Evolutionary conservation across 1,140 invertebrate genomes (phyloP).

Genomic region (Palaemon carinicauda): DNA sequence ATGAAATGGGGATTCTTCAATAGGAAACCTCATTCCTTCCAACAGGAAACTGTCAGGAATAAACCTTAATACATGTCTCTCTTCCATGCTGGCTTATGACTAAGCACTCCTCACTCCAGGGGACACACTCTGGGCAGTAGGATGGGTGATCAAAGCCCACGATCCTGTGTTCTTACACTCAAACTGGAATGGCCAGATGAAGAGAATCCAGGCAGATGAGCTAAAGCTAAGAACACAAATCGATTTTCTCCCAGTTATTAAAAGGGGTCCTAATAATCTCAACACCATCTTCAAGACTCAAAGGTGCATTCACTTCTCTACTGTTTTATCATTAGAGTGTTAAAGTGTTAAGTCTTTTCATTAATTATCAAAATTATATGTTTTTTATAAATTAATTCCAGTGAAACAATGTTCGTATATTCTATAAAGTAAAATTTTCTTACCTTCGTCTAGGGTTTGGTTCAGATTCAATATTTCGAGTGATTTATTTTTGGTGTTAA

Average conservation of each 20-base stretch:
- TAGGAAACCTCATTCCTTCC: no score
- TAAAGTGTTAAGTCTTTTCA: no score
- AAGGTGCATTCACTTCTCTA: no score
- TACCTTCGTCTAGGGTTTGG: no score
- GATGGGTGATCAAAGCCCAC: constrained; percentile 19
- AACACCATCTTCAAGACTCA: constrained; percentile 7
- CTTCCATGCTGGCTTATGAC: neutral
- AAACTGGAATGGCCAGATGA: neutral
- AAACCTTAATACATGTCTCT: neutral
- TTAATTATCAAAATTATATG: no score
- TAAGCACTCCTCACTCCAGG: constrained; percentile 9
- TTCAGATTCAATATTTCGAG: no score
- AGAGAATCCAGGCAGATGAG: constrained; percentile 17
- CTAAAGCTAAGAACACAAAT: neutral
- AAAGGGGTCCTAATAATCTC: constrained; percentile 4
- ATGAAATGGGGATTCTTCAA: constrained; percentile 16
- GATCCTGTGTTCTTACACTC: neutral
- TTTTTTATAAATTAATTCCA: no score
- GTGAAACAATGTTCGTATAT: no score
- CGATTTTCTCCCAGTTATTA: constrained; percentile 6
- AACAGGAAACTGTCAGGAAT: constrained; percentile 21
- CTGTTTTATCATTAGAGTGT: no score
- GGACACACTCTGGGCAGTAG: constrained; percentile 13
- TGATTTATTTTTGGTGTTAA: no score
- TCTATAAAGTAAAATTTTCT: no score